Conservation (phyloP, 1,140 invertebrate genomes). For the Rhyacophila brunnea region DNA sequence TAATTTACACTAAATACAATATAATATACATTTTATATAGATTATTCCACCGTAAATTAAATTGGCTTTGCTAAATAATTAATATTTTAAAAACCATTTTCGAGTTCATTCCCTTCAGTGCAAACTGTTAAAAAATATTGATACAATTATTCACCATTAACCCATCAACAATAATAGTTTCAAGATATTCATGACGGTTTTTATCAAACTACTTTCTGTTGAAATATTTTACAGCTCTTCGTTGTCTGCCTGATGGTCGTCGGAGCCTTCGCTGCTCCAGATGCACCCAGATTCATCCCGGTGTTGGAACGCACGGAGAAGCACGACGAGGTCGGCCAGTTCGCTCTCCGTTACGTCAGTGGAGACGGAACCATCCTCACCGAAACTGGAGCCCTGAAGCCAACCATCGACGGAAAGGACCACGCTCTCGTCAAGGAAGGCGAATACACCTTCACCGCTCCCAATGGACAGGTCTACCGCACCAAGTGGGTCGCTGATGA, state of each 20-base stretch:
- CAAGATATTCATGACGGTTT: neutral
- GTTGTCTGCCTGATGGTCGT: constrained; percentile 17
- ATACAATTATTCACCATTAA: neutral
- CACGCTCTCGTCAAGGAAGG: constrained; percentile 27
- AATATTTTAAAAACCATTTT: neutral
- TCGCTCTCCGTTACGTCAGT: constrained; percentile 32
- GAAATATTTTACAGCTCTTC: constrained; percentile 9
- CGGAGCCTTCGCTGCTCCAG: constrained; percentile 22
- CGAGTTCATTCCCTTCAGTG: neutral
- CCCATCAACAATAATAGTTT: neutral
- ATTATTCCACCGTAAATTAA: neutral
- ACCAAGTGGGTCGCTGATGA: constrained; percentile 27
- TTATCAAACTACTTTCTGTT: neutral
- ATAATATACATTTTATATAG: too few relatives aligned
- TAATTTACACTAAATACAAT: too few relatives aligned
- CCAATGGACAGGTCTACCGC: constrained; percentile 24
- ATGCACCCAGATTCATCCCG: constrained; percentile 25
- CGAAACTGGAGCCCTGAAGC: constrained; percentile 31
- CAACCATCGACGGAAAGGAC: constrained; percentile 26
- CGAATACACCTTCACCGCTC: constrained; percentile 15
- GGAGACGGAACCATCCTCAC: constrained; percentile 30
- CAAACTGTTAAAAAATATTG: neutral
- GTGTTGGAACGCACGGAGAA: constrained; percentile 34
- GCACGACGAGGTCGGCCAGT: constrained; percentile 35
- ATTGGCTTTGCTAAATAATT: neutral